A percentile compares a stretch with the other conserved stretches of the same genome.
Evolutionary conservation across 2,888 invertebrate genomes (phyloP).

Genomic region (Acholoe squamosa): DNA sequence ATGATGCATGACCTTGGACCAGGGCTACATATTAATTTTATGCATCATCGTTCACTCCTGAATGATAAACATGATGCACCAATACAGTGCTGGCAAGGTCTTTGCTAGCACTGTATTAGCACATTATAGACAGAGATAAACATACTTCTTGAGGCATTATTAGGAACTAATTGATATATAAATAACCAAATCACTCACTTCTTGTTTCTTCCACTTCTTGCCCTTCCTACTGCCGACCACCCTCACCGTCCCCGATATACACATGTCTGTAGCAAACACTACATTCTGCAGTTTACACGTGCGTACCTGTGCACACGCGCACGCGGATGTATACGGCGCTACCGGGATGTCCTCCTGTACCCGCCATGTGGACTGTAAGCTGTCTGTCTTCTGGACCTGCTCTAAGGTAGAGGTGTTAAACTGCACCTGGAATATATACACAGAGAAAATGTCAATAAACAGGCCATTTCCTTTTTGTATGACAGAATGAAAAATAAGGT

Average conservation of each 20-base stretch:
- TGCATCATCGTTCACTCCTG: too few species aligned
- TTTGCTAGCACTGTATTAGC: too few species aligned
- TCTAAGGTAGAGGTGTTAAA: neutral
- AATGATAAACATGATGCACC: too few species aligned
- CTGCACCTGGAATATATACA: neutral
- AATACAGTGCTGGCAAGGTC: too few species aligned
- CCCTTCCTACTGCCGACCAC: slow-evolving; percentile 57
- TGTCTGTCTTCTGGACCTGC: slow-evolving; percentile 5
- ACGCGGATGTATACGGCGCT: slow-evolving; percentile 61
- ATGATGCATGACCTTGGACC: too few species aligned
- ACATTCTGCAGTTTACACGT: slow-evolving; percentile 61
- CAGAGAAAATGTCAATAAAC: neutral
- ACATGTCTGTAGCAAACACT: slow-evolving; percentile 62
- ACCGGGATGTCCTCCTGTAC: slow-evolving; percentile 28
- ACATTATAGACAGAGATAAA: too few species aligned
- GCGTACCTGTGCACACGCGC: slow-evolving; percentile 45
- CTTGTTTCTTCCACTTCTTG: slow-evolving; percentile 48
- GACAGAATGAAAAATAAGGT: too few species aligned
- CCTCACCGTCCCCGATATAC: slow-evolving; percentile 57
- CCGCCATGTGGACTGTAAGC: slow-evolving; percentile 35
- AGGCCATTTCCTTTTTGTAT: neutral
- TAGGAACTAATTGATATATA: too few species aligned
- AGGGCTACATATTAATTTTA: too few species aligned
- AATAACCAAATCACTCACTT: neutral
- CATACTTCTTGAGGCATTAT: too few species aligned